phyloP scores from a whole-genome alignment of 2,888 invertebrate species.

The Acronicta alni region DNA sequence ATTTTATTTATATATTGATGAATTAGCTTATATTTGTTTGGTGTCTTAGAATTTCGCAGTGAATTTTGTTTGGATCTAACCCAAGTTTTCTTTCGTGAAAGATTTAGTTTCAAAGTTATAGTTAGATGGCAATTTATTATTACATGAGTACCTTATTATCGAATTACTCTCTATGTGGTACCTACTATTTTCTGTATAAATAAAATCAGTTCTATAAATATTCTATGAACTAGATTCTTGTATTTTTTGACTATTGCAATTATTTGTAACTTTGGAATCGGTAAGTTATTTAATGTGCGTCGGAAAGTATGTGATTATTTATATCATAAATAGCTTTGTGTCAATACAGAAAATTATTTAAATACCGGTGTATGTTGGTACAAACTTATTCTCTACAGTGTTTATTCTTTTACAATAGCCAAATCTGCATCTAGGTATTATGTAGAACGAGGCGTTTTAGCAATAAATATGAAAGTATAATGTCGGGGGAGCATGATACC shows the following conservation, averaged over 20 bases:
- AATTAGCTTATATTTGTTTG: slow-evolving; percentile 81
- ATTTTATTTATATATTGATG: slow-evolving; percentile 87
- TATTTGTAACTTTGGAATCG: slow-evolving; percentile 17
- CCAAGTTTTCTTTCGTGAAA: slow-evolving; percentile 32
- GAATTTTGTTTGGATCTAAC: slow-evolving; percentile 46
- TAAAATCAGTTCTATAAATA: slow-evolving; percentile 28
- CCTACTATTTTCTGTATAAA: slow-evolving; percentile 1
- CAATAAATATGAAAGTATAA: slow-evolving; percentile 87
- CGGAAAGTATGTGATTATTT: slow-evolving; percentile 16
- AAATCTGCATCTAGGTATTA: slow-evolving; percentile 61
- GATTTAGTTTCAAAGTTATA: slow-evolving; percentile 2
- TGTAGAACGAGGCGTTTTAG: slow-evolving; percentile 79
- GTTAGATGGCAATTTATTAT: slow-evolving; percentile 15
- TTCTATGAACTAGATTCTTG: slow-evolving; percentile 1
- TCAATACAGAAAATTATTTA: slow-evolving; percentile 12
- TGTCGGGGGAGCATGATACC: slow-evolving; percentile 81
- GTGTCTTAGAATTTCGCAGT: slow-evolving; percentile 55
- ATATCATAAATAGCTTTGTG: slow-evolving; percentile 28
- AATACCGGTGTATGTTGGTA: slow-evolving; percentile 3
- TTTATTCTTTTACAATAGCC: slow-evolving; percentile 55
- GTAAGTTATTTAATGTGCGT: slow-evolving; percentile 28
- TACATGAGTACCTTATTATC: slow-evolving; percentile 5
- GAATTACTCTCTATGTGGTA: neutral
- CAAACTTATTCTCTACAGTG: slow-evolving; percentile 16
- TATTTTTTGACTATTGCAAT: slow-evolving; percentile 16